These are phyloP conservation scores for Ophiodon elongatus DNA, from an alignment of 2,113 vertebrate species.

Conservation along the genomic window DNA sequence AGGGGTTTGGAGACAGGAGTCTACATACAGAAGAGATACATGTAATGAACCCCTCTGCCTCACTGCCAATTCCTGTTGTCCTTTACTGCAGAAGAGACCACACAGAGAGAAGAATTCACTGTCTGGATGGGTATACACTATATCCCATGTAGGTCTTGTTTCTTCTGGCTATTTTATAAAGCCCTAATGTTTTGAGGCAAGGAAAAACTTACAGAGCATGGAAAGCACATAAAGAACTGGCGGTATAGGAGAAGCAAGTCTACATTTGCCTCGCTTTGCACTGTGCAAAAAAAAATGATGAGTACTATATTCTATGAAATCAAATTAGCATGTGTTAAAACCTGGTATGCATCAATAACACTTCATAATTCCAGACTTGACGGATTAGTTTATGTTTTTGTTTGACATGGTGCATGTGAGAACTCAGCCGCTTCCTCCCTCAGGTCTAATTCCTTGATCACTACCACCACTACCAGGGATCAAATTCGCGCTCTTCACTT, in stretches of 20 bases:
- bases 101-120: slow-evolving; percentile 59
- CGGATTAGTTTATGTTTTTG: slow-evolving; percentile 13
- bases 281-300: not conserved
- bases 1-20: slow-evolving; percentile 38
- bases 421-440: slow-evolving; percentile 27
- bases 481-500: slow-evolving; percentile 10
- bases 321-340: not conserved
- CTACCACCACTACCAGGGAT: not conserved
- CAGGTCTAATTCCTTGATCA: slow-evolving; percentile 36
- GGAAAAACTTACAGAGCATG: slow-evolving; percentile 27
- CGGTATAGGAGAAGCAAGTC: not conserved
- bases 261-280: slow-evolving; percentile 2
- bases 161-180: slow-evolving; percentile 56
- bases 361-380: not conserved
- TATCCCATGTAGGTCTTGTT: slow-evolving; percentile 41
- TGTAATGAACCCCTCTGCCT: slow-evolving; percentile 38
- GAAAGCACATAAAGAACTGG: slow-evolving; percentile 27
- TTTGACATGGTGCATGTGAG: slow-evolving; percentile 1
- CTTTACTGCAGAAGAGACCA: slow-evolving; percentile 62
- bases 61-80: slow-evolving; percentile 54
- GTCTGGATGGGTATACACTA: slow-evolving; percentile 36
- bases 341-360: not conserved
- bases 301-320: not conserved
- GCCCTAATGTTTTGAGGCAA: slow-evolving; percentile 38
- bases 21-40: slow-evolving; percentile 45